phyloP scores from a whole-genome alignment of 2,113 vertebrate genomes.

The Zosterops pallidus region DNA sequence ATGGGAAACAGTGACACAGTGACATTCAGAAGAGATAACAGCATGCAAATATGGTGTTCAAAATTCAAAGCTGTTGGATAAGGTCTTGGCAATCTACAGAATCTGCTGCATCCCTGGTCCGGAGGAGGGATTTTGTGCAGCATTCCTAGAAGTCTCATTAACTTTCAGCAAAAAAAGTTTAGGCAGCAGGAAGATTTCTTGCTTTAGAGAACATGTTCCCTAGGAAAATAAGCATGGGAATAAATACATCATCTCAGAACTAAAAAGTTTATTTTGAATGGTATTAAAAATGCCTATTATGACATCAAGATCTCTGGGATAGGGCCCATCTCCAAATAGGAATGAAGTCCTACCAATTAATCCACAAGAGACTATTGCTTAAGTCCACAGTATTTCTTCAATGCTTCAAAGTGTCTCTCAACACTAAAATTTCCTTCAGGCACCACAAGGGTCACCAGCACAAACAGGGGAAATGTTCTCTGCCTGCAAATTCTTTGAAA shows the following conservation, averaged over 20 bases:
- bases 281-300: neutral
- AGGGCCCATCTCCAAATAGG: neutral
- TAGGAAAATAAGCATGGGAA: neutral
- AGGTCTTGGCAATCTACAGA: fast-evolving
- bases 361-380: neutral
- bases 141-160: neutral
- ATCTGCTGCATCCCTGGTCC: neutral
- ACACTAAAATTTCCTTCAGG: neutral
- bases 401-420: neutral
- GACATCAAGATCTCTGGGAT: neutral
- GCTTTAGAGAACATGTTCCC: neutral
- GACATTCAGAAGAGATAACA: neutral
- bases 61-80: neutral
- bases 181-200: neutral
- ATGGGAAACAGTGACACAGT: neutral
- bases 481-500: neutral
- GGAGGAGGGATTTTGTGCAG: neutral
- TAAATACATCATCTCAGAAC: neutral
- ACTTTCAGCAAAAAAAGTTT: neutral
- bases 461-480: neutral
- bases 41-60: neutral
- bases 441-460: neutral
- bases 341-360: neutral
- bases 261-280: neutral
- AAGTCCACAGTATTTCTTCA: neutral